Conservation (phyloP, 1,140 invertebrate species). For the Diachasma alloeum region DNA sequence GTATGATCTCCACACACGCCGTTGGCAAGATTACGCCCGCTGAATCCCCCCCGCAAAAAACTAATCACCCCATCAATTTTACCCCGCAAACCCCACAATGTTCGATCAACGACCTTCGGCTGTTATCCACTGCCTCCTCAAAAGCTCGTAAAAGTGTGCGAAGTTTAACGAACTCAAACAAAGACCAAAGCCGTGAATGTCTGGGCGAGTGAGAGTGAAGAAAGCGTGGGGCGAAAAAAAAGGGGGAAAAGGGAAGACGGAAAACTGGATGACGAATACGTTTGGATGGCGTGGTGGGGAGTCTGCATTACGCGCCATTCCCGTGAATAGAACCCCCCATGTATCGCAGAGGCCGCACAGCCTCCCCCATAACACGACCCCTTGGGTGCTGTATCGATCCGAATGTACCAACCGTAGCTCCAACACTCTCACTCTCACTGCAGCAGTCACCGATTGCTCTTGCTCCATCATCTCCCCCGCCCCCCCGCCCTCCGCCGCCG, state of each 20-base stretch:
- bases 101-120: constrained; percentile 13
- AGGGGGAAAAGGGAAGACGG: neutral
- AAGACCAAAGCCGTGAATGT: neutral
- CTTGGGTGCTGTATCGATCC: constrained; percentile 39
- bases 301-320: constrained; percentile 20
- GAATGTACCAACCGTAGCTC: constrained; percentile 14
- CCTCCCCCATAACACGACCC: constrained; percentile 39
- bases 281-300: constrained; percentile 11
- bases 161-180: constrained; percentile 23
- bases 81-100: neutral
- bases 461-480: neutral
- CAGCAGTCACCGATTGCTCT: neutral
- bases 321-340: constrained; percentile 30
- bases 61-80: neutral
- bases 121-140: neutral
- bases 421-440: constrained; percentile 20
- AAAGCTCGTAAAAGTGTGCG: constrained; percentile 17
- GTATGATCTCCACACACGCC: too few relatives aligned
- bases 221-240: neutral
- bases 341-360: constrained; percentile 32
- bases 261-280: constrained; percentile 34
- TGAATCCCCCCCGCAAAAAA: too few relatives aligned
- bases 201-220: neutral
- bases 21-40: too few relatives aligned
- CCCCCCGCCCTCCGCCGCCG: too few relatives aligned